Percentiles rank a stretch among this genome's conserved stretches.
phyloP scores from a whole-genome alignment of 2,797 vertebrate genomes.

The Pseudochromis fuscus region DNA sequence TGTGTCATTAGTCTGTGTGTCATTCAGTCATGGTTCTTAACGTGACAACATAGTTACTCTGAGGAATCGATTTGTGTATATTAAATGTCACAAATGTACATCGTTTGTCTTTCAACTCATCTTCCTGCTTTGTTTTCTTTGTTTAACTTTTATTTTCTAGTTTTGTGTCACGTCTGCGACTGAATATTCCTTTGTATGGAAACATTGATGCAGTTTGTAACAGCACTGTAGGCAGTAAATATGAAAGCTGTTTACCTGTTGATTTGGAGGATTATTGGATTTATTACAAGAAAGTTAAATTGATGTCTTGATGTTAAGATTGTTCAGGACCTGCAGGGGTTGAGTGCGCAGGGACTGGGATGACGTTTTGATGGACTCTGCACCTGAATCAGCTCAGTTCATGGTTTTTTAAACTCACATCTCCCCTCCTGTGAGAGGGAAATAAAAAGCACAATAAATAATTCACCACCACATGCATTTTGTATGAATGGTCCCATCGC shows the following conservation, averaged over 20 bases:
- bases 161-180: background rate
- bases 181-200: background rate
- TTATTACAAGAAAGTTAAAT: too few species aligned
- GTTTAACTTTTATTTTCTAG: background rate
- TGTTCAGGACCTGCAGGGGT: slow-evolving; percentile 21
- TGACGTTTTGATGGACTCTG: slow-evolving; percentile 43
- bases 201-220: background rate
- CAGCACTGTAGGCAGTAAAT: background rate
- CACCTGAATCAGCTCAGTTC: slow-evolving; percentile 56
- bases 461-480: slow-evolving; percentile 81
- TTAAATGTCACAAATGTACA: too few species aligned
- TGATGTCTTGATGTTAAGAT: background rate
- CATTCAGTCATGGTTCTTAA: background rate
- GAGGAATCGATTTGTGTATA: background rate
- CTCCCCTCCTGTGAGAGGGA: slow-evolving; percentile 49
- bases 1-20: too few species aligned
- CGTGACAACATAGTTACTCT: background rate
- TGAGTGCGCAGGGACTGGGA: slow-evolving; percentile 1
- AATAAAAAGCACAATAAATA: slow-evolving; percentile 78
- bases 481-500: slow-evolving; percentile 69
- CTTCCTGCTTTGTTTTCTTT: too few species aligned
- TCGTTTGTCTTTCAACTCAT: background rate
- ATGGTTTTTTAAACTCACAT: slow-evolving; percentile 64
- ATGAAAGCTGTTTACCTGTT: background rate
- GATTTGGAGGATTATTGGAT: too few species aligned